phyloP scores from a whole-genome alignment of 2,888 invertebrate species.

The Nysson spinosus region DNA sequence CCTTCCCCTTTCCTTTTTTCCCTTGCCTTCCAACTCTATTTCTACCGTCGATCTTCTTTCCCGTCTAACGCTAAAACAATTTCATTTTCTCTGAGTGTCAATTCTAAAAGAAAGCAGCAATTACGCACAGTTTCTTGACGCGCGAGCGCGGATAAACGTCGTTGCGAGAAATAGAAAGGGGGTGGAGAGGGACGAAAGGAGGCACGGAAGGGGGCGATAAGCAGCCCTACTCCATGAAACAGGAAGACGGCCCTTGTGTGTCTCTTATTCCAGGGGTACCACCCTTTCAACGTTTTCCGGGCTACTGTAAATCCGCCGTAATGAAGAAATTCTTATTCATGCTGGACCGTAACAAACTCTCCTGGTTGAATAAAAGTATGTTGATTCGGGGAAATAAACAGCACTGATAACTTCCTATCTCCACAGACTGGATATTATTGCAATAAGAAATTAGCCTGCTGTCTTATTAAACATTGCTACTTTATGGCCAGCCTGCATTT shows the following conservation, averaged over 20 bases:
- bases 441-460: background rate
- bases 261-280: background rate
- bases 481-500: no score
- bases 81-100: conserved; percentile 6
- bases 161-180: background rate
- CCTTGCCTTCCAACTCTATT: background rate
- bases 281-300: conserved; percentile 12
- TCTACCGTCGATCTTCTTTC: background rate
- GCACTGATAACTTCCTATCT: conserved; percentile 2
- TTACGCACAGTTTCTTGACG: conserved; percentile 23
- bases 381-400: conserved; percentile 20
- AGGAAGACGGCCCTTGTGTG: conserved; percentile 4
- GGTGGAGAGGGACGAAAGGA: background rate
- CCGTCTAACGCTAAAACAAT: conserved; percentile 14
- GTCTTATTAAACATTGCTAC: background rate
- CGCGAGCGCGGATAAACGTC: conserved; percentile 8
- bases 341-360: conserved; percentile 12
- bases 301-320: conserved; percentile 28
- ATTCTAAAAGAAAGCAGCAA: conserved; percentile 18
- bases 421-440: conserved; percentile 1
- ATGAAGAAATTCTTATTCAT: conserved; percentile 33
- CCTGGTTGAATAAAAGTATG: background rate
- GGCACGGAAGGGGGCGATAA: conserved; percentile 12
- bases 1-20: background rate
- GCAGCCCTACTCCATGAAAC: conserved; percentile 6